Conservation (phyloP, 1,140 invertebrate genomes). For the Diprion similis region DNA sequence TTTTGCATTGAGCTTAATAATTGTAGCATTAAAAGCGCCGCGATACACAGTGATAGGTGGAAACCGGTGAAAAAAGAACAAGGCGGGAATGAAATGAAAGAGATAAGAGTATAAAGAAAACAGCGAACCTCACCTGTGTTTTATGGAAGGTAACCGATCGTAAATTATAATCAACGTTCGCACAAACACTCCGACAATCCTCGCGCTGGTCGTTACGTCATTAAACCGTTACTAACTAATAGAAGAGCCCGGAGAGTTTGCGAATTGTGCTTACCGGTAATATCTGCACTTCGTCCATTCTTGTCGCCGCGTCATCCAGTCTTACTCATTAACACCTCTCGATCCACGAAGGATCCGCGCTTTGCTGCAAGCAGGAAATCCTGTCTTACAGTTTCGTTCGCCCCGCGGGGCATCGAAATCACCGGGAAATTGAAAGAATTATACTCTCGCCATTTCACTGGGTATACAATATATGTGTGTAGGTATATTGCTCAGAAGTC, state of each 20-base stretch:
- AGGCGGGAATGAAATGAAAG: slow-evolving; percentile 8
- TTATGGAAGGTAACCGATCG: slow-evolving; percentile 40
- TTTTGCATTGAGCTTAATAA: too few species aligned
- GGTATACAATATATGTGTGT: too few species aligned
- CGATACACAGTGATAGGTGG: slow-evolving; percentile 12
- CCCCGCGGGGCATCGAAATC: too few species aligned
- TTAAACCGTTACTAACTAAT: slow-evolving; percentile 18
- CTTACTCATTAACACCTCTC: background rate
- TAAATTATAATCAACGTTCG: slow-evolving; percentile 57
- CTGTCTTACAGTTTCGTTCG: too few species aligned
- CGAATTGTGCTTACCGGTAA: background rate
- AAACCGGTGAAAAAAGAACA: slow-evolving; percentile 17
- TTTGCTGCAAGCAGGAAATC: too few species aligned
- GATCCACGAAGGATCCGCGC: too few species aligned
- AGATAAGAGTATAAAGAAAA: slow-evolving; percentile 23
- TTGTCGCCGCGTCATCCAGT: background rate
- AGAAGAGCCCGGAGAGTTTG: background rate
- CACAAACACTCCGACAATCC: slow-evolving; percentile 44
- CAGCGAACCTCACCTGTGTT: slow-evolving; percentile 31
- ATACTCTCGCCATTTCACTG: too few species aligned
- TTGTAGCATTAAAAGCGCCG: background rate
- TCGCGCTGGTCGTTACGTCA: slow-evolving; percentile 41
- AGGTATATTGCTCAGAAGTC: too few species aligned
- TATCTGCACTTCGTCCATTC: background rate
- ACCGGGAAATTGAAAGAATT: too few species aligned